Base-by-base conservation (phyloP, 2,888 invertebrate genomes). In the Cerastoderma edule region DNA sequence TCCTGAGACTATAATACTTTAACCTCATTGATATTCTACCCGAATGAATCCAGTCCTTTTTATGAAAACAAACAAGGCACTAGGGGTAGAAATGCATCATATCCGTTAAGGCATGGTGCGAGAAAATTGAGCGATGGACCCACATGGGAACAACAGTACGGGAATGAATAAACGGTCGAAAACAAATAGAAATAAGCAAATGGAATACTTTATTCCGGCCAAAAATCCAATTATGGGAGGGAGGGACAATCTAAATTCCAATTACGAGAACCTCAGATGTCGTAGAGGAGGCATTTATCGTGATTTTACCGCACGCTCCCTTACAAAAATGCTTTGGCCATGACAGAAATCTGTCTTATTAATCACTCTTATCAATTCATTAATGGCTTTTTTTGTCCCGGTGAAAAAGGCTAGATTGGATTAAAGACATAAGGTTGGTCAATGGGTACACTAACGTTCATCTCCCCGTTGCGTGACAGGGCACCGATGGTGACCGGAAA, bases 201-300 rank as follows among this genome's bases (percentile, higher is more conserved):
- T 53, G 60, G 46, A 53, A 67, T 68, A 53, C 67, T 54, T 24
- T 56, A 48, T 65, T 69, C 53, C 66, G 48, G 68, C 68, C 54
- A 69, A n/a, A 72, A 75, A 79, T 75, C 79, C 75, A 79, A 79
- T 79, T 79, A 70, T 46, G 27, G 28, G 30, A 27, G 35, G 50
- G 27, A 67, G 69, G 72, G 64, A 79, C 79, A 79, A 79, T 79
- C 72, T 67, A 56, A 67, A 67, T 53, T 56, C 65, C 53, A 71
- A 71, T 65, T 71, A 56, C 30, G 28, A 39, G 8, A 39, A 39
- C 22, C 60, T 60, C 60, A 60, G 35, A 35, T 60, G 60, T 60
- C 60, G 60, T 22, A 32, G 39, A 27, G 24, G 60, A 60, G 60
- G 60, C 24, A 60, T 60, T 39, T 39, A 60, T 60, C 60, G 60